A percentile compares a stretch with the other conserved stretches of the same genome.
These are phyloP conservation scores for Lysandra bellargus DNA, from an alignment of 2,888 invertebrate species.

Conservation along the genomic window DNA sequence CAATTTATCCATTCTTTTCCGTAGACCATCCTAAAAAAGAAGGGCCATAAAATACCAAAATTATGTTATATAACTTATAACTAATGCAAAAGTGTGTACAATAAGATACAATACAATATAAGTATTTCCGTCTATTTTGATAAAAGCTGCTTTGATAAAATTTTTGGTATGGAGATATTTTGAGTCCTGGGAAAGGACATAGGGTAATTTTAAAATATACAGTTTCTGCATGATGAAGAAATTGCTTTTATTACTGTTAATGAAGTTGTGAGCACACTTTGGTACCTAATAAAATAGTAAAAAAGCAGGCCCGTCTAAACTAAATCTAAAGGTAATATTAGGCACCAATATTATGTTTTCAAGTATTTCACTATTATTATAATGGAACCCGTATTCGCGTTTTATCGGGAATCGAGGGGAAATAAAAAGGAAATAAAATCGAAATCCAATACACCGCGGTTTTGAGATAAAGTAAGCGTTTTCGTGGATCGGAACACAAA, in stretches of 20 bases:
- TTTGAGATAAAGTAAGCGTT: slow-evolving; percentile 14
- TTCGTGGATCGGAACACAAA: slow-evolving; percentile 13
- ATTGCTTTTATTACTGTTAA: not conserved
- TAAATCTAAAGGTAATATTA: not conserved
- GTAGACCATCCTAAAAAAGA: slow-evolving; percentile 86
- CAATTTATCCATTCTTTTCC: slow-evolving; percentile 95
- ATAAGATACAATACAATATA: no score
- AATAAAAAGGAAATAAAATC: slow-evolving; percentile 22
- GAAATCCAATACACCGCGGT: slow-evolving; percentile 19
- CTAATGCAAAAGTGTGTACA: no score
- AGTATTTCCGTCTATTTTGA: no score
- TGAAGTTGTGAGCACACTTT: not conserved
- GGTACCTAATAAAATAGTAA: not conserved
- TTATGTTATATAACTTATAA: not conserved
- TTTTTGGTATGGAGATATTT: no score
- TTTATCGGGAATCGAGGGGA: not conserved
- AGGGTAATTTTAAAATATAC: no score
- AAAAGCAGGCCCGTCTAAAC: not conserved
- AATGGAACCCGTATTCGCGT: not conserved
- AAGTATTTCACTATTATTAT: not conserved
- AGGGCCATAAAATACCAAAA: not conserved
- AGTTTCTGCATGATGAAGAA: no score
- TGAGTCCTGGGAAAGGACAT: no score
- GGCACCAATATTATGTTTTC: not conserved
- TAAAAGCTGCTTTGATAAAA: no score